These are phyloP conservation scores for Hypothenemus hampei DNA, from an alignment of 1,140 invertebrate species.

Conservation along the genomic window DNA sequence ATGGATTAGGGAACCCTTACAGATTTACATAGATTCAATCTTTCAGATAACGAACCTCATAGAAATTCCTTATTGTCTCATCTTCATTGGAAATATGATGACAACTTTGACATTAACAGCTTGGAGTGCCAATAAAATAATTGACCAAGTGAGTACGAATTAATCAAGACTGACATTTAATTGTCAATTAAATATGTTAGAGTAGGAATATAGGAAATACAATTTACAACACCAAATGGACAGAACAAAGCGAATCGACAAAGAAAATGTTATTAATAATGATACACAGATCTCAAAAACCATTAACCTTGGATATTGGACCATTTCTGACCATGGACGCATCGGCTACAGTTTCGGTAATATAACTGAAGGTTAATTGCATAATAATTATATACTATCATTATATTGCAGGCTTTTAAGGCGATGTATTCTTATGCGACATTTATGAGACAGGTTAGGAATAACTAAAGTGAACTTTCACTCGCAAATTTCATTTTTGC, in stretches of 20 bases:
- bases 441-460: not conserved
- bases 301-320: constrained; percentile 5
- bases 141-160: not conserved
- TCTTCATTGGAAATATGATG: not conserved
- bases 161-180: not conserved
- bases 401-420: constrained; percentile 1
- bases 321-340: constrained; percentile 4
- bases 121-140: not conserved
- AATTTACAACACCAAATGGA: constrained; percentile 9
- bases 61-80: not conserved
- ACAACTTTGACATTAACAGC: not conserved
- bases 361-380: not conserved
- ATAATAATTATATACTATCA: not conserved
- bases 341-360: not conserved
- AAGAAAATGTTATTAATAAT: constrained; percentile 8
- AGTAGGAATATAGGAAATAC: constrained; percentile 9
- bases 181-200: too few species aligned
- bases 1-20: too few species aligned
- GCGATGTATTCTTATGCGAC: constrained; percentile 1
- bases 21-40: too few species aligned
- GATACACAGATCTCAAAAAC: constrained; percentile 4
- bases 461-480: too few species aligned
- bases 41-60: not conserved
- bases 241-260: not conserved
- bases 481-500: too few species aligned